Base-by-base conservation (phyloP, 2,888 invertebrate species). In the Panzeria rudis region DNA sequence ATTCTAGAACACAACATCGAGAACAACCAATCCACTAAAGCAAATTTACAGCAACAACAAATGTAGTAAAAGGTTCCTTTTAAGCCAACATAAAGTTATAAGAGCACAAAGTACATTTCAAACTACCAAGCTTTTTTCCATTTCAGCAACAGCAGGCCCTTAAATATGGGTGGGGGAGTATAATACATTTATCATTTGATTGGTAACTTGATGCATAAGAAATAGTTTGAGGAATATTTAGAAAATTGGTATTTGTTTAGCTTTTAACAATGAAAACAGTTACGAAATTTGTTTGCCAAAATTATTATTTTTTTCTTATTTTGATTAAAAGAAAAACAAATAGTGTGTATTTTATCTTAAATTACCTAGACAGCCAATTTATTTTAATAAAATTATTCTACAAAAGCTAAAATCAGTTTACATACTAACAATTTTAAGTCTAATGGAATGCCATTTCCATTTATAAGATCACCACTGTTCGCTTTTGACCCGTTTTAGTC, bases 41-140 rank as follows among this genome's bases (percentile, higher is more conserved):
- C 32, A 64, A 75, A 54, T 41, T 47, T 38, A 23, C 52, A 47
- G 82, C 86, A 84, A 83, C 76, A 87, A 86, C 80, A 84, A 83
- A 82, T 29, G 29, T 47, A 68, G 47, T 62, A 68, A 59, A 71
- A 71, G 69, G 64, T 71, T 71, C 71, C 32, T 81, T 80, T 73
- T 73, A 32, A 56, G 29, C 38, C 77, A 78, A 66, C 83, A 77
- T 66, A 68, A 72, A 79, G 64, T 85, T 77, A 73, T 68, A 78
- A 41, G 47, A 66, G 20, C 17, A 59, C 41, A 59, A 71, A 13
- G 71, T 64, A 68, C 64, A 64, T 76, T 69, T 72, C 25, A 73
- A 72, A 73, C 38, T 59, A 81, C 35, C 72, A 78, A 47, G 72
- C 72, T 69, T 62, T 75, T 72, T 32, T 52, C 17, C 17, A 41